Base-by-base conservation (phyloP, 2,113 vertebrate genomes). In the Malurus melanocephalus region DNA sequence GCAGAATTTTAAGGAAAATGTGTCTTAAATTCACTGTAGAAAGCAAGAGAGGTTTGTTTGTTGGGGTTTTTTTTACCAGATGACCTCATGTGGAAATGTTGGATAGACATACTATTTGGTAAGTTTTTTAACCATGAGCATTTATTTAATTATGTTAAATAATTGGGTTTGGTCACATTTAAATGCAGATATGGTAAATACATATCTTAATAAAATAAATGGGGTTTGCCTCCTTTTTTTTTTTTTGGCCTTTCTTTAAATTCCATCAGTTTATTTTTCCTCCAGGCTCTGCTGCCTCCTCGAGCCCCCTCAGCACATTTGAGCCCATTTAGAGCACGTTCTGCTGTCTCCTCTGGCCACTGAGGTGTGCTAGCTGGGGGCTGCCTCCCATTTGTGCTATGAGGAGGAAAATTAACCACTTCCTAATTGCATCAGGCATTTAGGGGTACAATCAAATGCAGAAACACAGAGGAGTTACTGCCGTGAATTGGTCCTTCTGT, bases 251-350 rank as follows among this genome's bases (percentile, higher is more conserved):
- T 71, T 16, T 13, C 10, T 78, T 78, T n/a, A 28, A 43, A 62
- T 52, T 48, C 18, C 53, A n/a, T 26, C 40, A 7, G 0, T 46
- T 59, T 21, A 6, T 67, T 68, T 87, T 51, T 52, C n/a, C n/a
- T 38, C 9, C 45, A 30, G 42, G 5, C 57, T 49, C 43, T 12
- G 49, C 64, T n/a, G 43, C 46, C 26, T 52, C 51, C 42, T 53
- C 13, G 28, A 10, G 23, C 32, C 20, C 16, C 4, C 28, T 30
- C 72, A 5, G 6, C 51, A 24, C 28, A 17, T 26, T 3, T 1
- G 12, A 38, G 18, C n/a, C 4, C 2, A 0, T 19, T 22, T 57
- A 8, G 32, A 57, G 48, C 55, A 13, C 0, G 0, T 18, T 17
- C 1, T 4, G 22, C 45, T 5, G 16, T 64, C 32, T 10, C 17